Base-by-base conservation (phyloP, 2,113 vertebrate genomes). In the Rhombomys opimus region DNA sequence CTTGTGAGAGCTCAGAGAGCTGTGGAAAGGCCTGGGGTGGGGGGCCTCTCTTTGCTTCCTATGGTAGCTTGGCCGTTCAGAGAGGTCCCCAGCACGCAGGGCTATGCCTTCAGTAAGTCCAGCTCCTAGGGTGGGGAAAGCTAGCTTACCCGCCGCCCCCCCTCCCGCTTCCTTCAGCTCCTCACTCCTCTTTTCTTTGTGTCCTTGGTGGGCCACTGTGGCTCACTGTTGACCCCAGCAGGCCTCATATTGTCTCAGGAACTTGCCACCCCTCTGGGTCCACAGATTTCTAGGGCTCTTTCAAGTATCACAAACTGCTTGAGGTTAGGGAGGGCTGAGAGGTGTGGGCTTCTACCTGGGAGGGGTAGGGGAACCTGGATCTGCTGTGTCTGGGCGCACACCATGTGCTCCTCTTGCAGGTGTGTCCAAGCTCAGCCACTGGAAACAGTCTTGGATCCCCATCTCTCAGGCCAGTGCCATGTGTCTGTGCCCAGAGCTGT, bases 341-440 rank as follows among this genome's bases (percentile, higher is more conserved):
- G 30, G 18, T 50, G 11, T 35, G 20, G 67, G 50, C 6, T n/a
- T 46, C 5, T 50, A 8, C 1, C 46, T 41, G 22, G 86, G 75
- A 38, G 32, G 38, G 67, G 23, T 14, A 3, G 17, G 7, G 65
- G 12, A 9, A 13, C n/a, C 11, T 5, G 27, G 20, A 41, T 80
- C 35, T 80, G 52, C 17, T 57, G 27, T 54, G 77, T 17, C 23
- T 85, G 59, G 38, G 81, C 23, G 46, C 63, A 59, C 17, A 50
- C 61, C 38, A 14, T 11, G 59, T 12, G 1, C 14, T 72, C 59
- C 14, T 46, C 52, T 70, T 54, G 23, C 2, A 7, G 22, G 18
- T 12, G 12, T 27, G 0, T 4, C 54, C 0, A 8, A 32, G 68
- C n/a, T 35, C 18, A 0, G 59, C 18, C 23, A 17, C 52, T 30